Percentiles rank a stretch among this genome's conserved stretches.
Evolutionary conservation across 2,113 vertebrate species (phyloP).

Genomic region (Phalacrocorax brasilianus): DNA sequence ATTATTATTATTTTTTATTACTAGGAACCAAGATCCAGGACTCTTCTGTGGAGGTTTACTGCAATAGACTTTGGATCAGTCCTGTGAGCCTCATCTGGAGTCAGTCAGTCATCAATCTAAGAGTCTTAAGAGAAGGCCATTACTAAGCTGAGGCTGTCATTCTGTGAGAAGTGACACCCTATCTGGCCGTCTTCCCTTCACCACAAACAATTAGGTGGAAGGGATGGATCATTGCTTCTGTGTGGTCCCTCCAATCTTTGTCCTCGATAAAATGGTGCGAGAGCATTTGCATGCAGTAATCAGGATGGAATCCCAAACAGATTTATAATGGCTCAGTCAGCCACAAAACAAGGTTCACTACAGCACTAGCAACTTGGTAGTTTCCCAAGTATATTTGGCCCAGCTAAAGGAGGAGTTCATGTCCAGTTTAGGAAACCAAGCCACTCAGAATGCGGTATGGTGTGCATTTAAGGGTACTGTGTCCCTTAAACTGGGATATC

Average conservation of each 20-base stretch:
- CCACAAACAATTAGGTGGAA: neutral
- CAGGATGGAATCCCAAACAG: conserved; percentile 11
- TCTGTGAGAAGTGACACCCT: neutral
- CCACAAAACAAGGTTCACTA: neutral
- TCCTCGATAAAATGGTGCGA: conserved; percentile 5
- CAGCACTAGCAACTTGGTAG: neutral
- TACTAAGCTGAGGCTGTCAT: neutral
- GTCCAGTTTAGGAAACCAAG: neutral
- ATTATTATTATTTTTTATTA: neutral
- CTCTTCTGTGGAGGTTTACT: neutral
- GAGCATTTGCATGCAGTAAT: neutral
- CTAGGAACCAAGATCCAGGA: neutral
- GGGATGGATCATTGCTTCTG: neutral
- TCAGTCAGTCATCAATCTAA: neutral
- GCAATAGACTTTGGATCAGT: neutral
- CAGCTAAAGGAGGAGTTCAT: neutral
- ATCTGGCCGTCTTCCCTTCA: neutral
- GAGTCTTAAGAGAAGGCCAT: neutral
- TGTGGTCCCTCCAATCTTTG: neutral
- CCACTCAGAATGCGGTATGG: neutral
- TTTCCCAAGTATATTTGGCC: neutral
- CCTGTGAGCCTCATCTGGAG: neutral
- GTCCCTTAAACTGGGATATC: neutral
- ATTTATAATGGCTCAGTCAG: neutral
- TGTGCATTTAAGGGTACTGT: neutral